phyloP scores from a whole-genome alignment of 2,113 vertebrate species.

The Tinamus guttatus region DNA sequence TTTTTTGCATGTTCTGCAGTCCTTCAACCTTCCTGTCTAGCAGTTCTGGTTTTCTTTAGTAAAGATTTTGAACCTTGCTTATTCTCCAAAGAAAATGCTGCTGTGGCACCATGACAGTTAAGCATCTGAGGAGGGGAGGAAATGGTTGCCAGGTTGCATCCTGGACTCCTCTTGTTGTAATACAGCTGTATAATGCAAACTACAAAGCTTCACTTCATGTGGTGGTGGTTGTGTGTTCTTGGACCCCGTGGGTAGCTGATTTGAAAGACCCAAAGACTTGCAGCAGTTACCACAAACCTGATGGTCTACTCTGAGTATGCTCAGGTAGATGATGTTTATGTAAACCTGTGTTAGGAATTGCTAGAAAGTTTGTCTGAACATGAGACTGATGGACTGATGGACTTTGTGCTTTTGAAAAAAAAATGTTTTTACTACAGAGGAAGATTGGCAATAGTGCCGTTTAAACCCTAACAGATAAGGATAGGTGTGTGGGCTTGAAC shows the following conservation, averaged over 20 bases:
- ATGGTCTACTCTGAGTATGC: not conserved
- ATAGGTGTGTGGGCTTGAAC: not conserved
- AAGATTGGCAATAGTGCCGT: not conserved
- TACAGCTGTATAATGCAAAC: not conserved
- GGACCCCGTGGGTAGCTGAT: not conserved
- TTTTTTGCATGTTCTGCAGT: not conserved
- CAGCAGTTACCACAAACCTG: not conserved
- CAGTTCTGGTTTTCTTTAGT: not conserved
- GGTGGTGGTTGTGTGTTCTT: too few relatives aligned
- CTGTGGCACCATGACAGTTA: rapidly evolving
- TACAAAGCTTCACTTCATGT: not conserved
- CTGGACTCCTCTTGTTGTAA: not conserved
- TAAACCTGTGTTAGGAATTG: not conserved
- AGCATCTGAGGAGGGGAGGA: not conserved
- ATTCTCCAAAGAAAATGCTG: not conserved
- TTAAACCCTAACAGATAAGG: not conserved
- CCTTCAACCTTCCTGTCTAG: not conserved
- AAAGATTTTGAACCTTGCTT: not conserved
- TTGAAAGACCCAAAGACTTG: not conserved
- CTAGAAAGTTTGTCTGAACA: not conserved
- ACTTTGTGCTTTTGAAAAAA: not conserved
- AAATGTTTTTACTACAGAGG: not conserved
- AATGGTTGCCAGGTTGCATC: too few relatives aligned
- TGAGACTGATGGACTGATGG: not conserved
- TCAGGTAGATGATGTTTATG: not conserved